A percentile compares a stretch with the other conserved stretches of the same genome.
Evolutionary conservation across 92 coral and sea anemone genomes (phyloP).

Genomic region (Virgularia gustaviana): DNA sequence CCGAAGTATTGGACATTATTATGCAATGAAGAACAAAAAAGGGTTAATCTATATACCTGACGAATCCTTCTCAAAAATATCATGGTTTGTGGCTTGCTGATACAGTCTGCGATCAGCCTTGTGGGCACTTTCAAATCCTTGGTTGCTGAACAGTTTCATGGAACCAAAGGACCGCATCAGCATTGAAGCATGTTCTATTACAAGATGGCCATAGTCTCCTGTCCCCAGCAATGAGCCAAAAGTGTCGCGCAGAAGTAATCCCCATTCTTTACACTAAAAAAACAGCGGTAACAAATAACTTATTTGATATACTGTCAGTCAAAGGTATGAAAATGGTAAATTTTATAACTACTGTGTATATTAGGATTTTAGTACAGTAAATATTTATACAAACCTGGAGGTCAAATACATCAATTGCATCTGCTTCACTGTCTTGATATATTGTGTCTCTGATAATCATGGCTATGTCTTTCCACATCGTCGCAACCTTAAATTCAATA

Average conservation of each 20-base stretch:
- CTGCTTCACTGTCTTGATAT: conserved; percentile 1
- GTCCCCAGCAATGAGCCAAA: conserved; percentile 11
- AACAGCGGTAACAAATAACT: no score
- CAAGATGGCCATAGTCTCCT: conserved; percentile 15
- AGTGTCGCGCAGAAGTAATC: not conserved
- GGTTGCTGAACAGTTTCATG: conserved; percentile 7
- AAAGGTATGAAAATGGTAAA: no score
- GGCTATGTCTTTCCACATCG: conserved; percentile 17
- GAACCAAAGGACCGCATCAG: conserved; percentile 4
- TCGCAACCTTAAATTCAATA: not conserved
- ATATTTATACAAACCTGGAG: no score
- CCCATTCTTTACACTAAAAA: conserved; percentile 31
- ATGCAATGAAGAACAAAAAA: no score
- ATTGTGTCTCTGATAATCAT: not conserved
- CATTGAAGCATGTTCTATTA: conserved; percentile 18
- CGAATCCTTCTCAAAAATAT: not conserved
- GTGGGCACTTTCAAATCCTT: conserved; percentile 20
- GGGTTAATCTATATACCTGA: no score
- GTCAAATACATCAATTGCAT: not conserved
- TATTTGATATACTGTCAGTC: no score
- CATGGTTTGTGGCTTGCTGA: conserved; percentile 20
- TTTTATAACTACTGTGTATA: no score
- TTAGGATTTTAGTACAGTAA: no score
- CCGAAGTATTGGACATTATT: no score
- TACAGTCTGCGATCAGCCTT: conserved; percentile 20